A percentile compares a stretch with the other conserved stretches of the same genome.
Evolutionary conservation across 2,113 vertebrate genomes (phyloP).

Genomic region (Aptenodytes patagonicus): DNA sequence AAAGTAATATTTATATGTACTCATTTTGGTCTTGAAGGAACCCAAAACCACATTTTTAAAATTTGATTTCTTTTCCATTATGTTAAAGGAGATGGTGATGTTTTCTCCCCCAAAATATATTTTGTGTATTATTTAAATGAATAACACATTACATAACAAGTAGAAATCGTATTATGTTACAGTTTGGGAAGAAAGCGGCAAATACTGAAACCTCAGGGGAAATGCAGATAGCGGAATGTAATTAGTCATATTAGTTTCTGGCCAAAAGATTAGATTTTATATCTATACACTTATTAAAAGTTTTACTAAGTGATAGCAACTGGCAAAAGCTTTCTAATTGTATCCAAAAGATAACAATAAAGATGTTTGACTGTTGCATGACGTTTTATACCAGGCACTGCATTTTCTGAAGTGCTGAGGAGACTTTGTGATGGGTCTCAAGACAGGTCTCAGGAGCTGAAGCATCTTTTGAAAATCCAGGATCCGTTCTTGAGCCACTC

Average conservation of each 20-base stretch:
- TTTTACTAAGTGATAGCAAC: not conserved
- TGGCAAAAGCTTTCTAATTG: not conserved
- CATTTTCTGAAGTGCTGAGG: not conserved
- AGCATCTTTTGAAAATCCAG: not conserved
- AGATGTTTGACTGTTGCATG: rapidly evolving
- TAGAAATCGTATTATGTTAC: not conserved
- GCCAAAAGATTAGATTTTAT: not conserved
- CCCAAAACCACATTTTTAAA: not conserved
- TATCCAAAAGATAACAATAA: not conserved
- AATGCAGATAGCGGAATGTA: not conserved
- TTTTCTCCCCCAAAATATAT: not conserved
- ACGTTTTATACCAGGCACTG: rapidly evolving
- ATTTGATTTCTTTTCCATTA: not conserved
- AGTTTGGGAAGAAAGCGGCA: not conserved
- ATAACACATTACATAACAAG: not conserved
- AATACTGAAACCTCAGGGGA: not conserved
- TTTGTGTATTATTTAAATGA: not conserved
- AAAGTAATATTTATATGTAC: not conserved
- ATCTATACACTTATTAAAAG: not conserved
- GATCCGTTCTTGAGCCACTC: not conserved
- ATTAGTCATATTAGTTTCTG: not conserved
- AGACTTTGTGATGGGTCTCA: not conserved
- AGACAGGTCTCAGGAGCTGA: not conserved
- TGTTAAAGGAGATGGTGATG: not conserved
- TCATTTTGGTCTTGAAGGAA: not conserved